Percentiles rank a stretch among this genome's conserved stretches.
phyloP scores from a whole-genome alignment of 2,113 vertebrate genomes.

The Pseudopodoces humilis region DNA sequence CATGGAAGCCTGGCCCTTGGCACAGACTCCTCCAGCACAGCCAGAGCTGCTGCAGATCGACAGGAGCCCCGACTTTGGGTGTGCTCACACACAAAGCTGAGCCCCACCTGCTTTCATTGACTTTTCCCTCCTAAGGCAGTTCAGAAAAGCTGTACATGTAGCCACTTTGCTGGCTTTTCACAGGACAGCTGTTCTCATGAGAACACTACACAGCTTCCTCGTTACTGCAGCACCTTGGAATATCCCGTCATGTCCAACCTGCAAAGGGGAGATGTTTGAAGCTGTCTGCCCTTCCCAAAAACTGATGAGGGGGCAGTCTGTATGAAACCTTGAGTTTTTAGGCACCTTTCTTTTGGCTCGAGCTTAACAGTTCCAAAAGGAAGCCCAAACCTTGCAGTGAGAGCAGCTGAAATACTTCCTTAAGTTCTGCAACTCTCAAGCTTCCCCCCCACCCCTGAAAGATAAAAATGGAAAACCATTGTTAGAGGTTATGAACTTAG shows the following conservation, averaged over 20 bases:
- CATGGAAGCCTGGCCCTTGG: not conserved
- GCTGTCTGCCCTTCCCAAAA: not conserved
- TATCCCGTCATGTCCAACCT: rapidly evolving
- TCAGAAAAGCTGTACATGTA: not conserved
- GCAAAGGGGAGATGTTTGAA: not conserved
- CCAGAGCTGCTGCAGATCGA: not conserved
- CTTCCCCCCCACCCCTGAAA: not conserved
- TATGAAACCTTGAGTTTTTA: rapidly evolving
- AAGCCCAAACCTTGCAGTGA: not conserved
- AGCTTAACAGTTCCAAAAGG: not conserved
- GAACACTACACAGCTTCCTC: not conserved
- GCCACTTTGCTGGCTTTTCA: not conserved
- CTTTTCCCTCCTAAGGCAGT: not conserved
- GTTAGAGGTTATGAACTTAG: not conserved
- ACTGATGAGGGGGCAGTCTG: rapidly evolving
- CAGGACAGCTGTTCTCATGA: not conserved
- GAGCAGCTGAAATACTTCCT: rapidly evolving
- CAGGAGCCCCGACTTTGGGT: not conserved
- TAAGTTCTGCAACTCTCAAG: not conserved
- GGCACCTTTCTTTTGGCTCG: rapidly evolving
- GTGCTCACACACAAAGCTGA: not conserved
- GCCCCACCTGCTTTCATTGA: not conserved
- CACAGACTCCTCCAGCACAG: not conserved
- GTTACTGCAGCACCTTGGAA: not conserved
- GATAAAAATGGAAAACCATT: not conserved